Percentiles rank a stretch among this genome's conserved stretches.
Conservation (phyloP, 2,113 vertebrate species). For the Rhodinocichla rosea region DNA sequence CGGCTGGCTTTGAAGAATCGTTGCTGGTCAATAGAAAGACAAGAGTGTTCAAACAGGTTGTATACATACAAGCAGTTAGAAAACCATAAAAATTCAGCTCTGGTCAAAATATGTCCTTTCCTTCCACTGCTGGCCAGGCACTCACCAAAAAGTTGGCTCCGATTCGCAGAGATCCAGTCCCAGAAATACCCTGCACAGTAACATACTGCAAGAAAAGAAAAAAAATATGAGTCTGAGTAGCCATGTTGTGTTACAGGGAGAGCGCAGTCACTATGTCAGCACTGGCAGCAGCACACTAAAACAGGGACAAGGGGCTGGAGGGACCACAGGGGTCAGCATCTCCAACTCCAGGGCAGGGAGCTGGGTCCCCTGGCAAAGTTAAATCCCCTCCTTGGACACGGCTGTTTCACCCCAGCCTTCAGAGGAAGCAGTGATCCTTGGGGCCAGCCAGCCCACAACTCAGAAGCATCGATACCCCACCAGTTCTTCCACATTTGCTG, state of each 20-base stretch:
- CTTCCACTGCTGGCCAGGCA: neutral
- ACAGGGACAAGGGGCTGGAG: neutral
- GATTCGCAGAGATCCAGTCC: constrained; percentile 90
- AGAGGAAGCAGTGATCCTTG: neutral
- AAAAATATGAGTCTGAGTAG: neutral
- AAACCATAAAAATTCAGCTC: neutral
- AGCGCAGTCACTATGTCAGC: neutral
- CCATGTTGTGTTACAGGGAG: fast-evolving
- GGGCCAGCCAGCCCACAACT: neutral
- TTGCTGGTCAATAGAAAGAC: constrained; percentile 72
- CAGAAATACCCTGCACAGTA: constrained; percentile 96
- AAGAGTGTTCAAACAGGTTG: neutral
- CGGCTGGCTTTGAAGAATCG: constrained; percentile 86
- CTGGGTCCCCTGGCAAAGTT: neutral
- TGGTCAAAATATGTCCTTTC: neutral
- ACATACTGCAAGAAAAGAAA: constrained; percentile 75
- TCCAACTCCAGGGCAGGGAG: neutral
- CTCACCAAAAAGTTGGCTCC: constrained; percentile 93
- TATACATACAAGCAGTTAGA: neutral
- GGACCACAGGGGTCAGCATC: neutral
- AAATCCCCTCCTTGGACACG: neutral
- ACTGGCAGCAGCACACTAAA: neutral
- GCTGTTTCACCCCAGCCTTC: neutral
- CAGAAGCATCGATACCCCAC: neutral
- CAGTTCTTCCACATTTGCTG: neutral